Evolutionary conservation across 1,140 invertebrate species (phyloP).

Genomic region (Cotesia typhae): DNA sequence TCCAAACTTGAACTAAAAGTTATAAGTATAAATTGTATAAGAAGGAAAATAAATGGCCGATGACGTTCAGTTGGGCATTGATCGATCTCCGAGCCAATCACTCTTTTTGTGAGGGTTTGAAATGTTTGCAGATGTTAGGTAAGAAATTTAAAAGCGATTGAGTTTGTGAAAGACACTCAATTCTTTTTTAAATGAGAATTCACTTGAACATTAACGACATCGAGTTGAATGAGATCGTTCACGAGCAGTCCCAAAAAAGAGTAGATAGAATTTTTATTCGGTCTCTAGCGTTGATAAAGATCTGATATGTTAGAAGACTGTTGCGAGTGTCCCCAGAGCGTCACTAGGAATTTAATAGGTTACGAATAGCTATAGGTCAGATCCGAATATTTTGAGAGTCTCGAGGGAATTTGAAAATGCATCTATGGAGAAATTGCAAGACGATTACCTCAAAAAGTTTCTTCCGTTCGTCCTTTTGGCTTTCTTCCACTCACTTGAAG

Average conservation of each 20-base stretch:
- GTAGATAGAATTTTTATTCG: background rate
- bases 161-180: conserved; percentile 8
- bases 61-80: conserved; percentile 2
- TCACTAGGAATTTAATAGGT: too few relatives aligned
- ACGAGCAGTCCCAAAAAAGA: background rate
- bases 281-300: too few relatives aligned
- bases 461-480: conserved; percentile 1
- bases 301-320: background rate
- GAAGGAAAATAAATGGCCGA: background rate
- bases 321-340: background rate
- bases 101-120: background rate
- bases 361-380: background rate
- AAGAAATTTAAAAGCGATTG: conserved; percentile 10
- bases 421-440: conserved; percentile 14
- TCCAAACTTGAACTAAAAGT: too few relatives aligned
- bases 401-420: conserved; percentile 5
- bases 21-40: background rate
- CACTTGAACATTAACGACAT: conserved; percentile 13
- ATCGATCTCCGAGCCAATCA: conserved; percentile 13
- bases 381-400: conserved; percentile 11
- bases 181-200: conserved; percentile 8
- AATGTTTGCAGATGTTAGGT: conserved; percentile 4
- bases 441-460: conserved; percentile 19
- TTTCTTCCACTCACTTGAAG: conserved; percentile 5
- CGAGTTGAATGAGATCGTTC: background rate